Evolutionary conservation across 2,113 vertebrate species (phyloP), one percentile per base, ranked within the genome.

Genomic region (Danionella cerebrum): DNA sequence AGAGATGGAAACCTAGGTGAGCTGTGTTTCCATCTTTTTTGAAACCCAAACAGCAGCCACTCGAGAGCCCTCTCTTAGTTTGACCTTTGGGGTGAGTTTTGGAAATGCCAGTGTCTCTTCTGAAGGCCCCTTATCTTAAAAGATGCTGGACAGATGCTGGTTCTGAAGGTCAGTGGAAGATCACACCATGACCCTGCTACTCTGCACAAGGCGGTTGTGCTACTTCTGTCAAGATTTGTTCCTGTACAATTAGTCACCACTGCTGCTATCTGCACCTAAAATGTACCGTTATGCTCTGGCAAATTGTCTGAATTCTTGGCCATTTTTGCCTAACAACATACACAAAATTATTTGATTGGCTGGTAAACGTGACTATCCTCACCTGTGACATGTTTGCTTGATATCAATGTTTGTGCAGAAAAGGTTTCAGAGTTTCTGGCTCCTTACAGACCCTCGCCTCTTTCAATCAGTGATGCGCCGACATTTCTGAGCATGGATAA

Each of bases 131-230:
- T 50, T 50, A 60, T 50, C 42, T 24, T 24, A 47, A 48, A 39
- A 33, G 7, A 13, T 13, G 66, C 54, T 69, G 67, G 67, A 69
- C 33, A 27, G 31, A 18, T 4, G 60, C 62, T 62, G 21, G 10
- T 9, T 65, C 33, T 64, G 51, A 65, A 71, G 50, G 52, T 71
- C 69, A 50, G 41, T 33, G 18, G 42, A 71, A 29, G 41, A 36
- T 47, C 41, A 36, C n/a, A 58, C 62, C 1, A 33, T 7, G 42
- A 68, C 53, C 31, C 53, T 58, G 39, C 53, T 59, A 42, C 42
- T 50, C 27, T 35, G 25, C 21, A 21, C 36, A 44, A 45, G 27
- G 4, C 2, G 14, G n/a, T 41, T 62, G 58, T 12, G 4, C 25
- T 36, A 48, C 29, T 48, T 48, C 31, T 48, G 59, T 63, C 42